phyloP scores from a whole-genome alignment of 1,140 invertebrate genomes.

The Caenorhabditis briggsae region DNA sequence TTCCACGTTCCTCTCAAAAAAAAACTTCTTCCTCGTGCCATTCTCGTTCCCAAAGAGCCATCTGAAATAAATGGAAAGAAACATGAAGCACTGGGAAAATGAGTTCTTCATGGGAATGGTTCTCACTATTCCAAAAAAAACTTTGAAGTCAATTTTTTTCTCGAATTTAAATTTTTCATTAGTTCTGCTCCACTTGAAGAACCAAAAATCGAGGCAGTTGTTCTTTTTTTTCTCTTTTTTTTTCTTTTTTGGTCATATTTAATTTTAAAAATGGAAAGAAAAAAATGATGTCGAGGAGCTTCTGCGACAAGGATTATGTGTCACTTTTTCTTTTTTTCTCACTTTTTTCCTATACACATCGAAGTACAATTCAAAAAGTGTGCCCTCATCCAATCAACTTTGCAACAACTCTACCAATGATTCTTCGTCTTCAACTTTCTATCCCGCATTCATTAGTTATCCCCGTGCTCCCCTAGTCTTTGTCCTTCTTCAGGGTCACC shows the following conservation, averaged over 20 bases:
- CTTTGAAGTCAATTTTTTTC: too few species aligned
- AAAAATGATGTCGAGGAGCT: too few species aligned
- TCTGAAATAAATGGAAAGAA: not conserved
- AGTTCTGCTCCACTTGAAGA: not conserved
- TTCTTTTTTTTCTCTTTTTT: too few species aligned
- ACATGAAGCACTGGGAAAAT: not conserved
- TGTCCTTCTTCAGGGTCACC: conserved; percentile 28
- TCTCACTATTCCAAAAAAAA: too few species aligned
- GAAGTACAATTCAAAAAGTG: not conserved
- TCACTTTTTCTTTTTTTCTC: too few species aligned
- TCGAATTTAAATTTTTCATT: not conserved
- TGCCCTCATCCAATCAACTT: not conserved
- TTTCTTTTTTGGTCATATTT: too few species aligned
- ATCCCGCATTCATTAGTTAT: conserved; percentile 48
- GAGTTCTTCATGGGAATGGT: not conserved
- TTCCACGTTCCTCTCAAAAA: not conserved
- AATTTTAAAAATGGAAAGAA: too few species aligned
- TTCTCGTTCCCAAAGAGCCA: not conserved
- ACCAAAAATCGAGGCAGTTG: not conserved
- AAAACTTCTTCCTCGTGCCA: too few species aligned
- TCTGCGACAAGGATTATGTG: not conserved
- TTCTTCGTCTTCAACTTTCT: not conserved
- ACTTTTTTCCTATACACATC: not conserved
- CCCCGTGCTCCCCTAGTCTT: not conserved
- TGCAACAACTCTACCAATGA: not conserved